Evolutionary conservation across 2,888 invertebrate species (phyloP).

Genomic region (Horisme vitalbata): DNA sequence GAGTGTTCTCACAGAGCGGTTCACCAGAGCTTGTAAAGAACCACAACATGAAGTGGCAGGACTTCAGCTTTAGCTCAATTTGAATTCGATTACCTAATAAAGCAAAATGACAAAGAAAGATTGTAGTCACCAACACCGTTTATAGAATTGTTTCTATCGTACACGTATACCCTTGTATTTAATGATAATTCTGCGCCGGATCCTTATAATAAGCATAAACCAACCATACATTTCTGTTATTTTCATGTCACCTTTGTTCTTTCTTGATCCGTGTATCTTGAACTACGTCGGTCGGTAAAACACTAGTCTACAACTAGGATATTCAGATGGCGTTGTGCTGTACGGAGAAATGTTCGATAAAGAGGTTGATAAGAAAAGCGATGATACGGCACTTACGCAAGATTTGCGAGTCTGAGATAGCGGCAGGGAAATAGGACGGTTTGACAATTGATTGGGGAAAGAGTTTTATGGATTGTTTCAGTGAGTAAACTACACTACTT

Average conservation of each 20-base stretch:
- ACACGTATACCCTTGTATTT: neutral
- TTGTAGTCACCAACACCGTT: neutral
- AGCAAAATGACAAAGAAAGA: too few relatives aligned
- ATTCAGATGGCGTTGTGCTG: constrained; percentile 32
- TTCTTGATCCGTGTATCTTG: neutral
- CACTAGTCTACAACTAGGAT: constrained; percentile 18
- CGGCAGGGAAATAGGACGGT: constrained; percentile 18
- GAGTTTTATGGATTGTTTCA: constrained; percentile 6
- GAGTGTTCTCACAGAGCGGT: constrained; percentile 11
- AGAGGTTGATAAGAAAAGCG: constrained; percentile 36
- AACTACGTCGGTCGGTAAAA: neutral
- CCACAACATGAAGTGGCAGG: too few relatives aligned
- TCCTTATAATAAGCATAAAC: too few relatives aligned
- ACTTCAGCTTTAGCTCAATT: too few relatives aligned
- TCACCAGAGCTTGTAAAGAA: neutral
- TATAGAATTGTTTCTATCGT: neutral
- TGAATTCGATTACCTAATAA: too few relatives aligned
- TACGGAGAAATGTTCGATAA: constrained; percentile 36
- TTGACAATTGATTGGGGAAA: constrained; percentile 19
- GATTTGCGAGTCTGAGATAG: constrained; percentile 30
- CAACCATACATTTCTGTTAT: too few relatives aligned
- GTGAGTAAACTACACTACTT: too few relatives aligned
- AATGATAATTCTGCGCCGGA: too few relatives aligned
- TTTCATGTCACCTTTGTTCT: neutral
- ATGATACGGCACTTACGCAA: constrained; percentile 29